phyloP scores from a whole-genome alignment of 2,888 invertebrate genomes.

The Xestobium rufovillosum region DNA sequence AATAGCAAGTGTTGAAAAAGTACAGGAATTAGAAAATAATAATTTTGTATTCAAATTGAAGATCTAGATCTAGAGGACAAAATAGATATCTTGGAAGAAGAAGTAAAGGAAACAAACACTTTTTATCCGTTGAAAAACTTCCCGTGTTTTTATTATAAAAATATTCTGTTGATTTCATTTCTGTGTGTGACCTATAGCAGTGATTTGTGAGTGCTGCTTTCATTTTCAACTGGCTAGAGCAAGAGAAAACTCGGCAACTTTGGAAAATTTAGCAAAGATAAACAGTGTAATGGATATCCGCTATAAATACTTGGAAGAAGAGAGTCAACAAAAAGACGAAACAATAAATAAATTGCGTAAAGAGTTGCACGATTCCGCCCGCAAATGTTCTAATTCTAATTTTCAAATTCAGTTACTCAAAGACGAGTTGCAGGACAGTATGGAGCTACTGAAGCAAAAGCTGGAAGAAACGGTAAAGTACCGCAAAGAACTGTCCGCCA shows the following conservation, averaged over 20 bases:
- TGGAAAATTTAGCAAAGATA: constrained; percentile 15
- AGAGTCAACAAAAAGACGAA: constrained; percentile 35
- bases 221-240: constrained; percentile 26
- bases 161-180: constrained; percentile 12
- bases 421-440: constrained; percentile 28
- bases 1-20: no score
- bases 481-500: constrained; percentile 23
- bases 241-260: constrained; percentile 28
- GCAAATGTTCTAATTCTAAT: constrained; percentile 25
- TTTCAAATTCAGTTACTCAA: constrained; percentile 25
- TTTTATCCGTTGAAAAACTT: constrained; percentile 11
- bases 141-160: no score
- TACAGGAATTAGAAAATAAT: no score
- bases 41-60: no score
- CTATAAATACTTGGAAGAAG: constrained; percentile 20
- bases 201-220: not conserved
- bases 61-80: constrained; percentile 27
- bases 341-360: constrained; percentile 34
- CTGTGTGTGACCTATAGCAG: constrained; percentile 4
- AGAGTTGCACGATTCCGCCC: constrained; percentile 34
- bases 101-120: no score
- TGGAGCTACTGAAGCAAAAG: constrained; percentile 13
- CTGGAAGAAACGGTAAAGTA: constrained; percentile 17
- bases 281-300: constrained; percentile 14
- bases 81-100: constrained; percentile 25